phyloP scores from a whole-genome alignment of 2,113 vertebrate species.

The Charina bottae region DNA sequence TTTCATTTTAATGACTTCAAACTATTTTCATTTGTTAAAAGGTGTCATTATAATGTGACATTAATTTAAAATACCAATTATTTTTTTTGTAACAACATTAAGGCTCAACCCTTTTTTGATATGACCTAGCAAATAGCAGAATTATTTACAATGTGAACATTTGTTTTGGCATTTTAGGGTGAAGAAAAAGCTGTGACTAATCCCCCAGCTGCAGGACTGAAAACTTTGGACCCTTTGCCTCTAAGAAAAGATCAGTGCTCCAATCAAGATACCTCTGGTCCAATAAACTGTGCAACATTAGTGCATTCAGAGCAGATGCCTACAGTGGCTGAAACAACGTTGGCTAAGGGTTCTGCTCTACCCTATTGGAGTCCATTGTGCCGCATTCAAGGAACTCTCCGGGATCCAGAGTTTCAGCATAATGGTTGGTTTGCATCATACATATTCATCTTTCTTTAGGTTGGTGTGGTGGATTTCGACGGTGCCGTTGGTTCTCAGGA shows the following conservation, averaged over 20 bases:
- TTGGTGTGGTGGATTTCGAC: no score
- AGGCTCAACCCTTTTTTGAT: neutral
- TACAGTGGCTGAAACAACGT: slow-evolving; percentile 28
- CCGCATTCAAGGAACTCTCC: slow-evolving; percentile 83
- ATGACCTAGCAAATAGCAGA: neutral
- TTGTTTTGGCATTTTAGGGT: slow-evolving; percentile 56
- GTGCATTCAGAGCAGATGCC: slow-evolving; percentile 41
- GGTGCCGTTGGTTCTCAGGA: no score
- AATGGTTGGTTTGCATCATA: slow-evolving; percentile 72
- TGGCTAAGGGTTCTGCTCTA: slow-evolving; percentile 3
- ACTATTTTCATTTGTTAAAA: slow-evolving; percentile 4
- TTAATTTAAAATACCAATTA: neutral
- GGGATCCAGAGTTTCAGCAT: slow-evolving; percentile 88
- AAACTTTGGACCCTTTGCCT: slow-evolving; percentile 82
- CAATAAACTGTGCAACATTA: slow-evolving; percentile 42
- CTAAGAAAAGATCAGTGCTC: slow-evolving; percentile 73
- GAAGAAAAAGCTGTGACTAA: slow-evolving; percentile 43
- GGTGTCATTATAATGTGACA: neutral
- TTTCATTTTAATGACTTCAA: neutral
- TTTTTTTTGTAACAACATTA: neutral
- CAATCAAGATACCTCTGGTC: slow-evolving; percentile 15
- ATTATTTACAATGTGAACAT: neutral
- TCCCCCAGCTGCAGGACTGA: slow-evolving; percentile 79
- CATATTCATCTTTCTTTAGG: neutral
- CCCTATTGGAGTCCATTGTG: slow-evolving; percentile 65